A percentile compares a stretch with the other conserved stretches of the same genome.
Evolutionary conservation across 1,140 invertebrate species (phyloP).

Genomic region (Bombus cullumanus): DNA sequence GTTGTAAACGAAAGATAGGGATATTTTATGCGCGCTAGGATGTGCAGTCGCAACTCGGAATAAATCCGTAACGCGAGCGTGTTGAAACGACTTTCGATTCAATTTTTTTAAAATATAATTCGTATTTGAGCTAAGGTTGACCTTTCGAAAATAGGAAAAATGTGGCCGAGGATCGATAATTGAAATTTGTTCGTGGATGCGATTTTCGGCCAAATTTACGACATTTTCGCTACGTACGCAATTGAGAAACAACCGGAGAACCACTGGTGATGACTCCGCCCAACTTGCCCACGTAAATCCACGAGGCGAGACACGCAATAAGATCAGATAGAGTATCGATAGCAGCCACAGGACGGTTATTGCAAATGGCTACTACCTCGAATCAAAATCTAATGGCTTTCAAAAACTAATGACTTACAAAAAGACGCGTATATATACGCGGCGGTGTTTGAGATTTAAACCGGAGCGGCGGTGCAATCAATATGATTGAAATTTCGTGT

Average conservation of each 20-base stretch:
- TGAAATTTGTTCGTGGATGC: rapidly evolving
- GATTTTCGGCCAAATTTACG: neutral
- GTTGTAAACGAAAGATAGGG: neutral
- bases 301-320: conserved; percentile 34
- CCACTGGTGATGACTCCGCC: conserved; percentile 42
- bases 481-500: conserved; percentile 15
- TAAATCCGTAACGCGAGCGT: neutral
- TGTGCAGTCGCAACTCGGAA: too few species aligned
- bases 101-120: neutral
- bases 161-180: too few species aligned
- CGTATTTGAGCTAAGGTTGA: too few species aligned
- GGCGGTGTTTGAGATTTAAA: neutral
- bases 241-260: conserved; percentile 6
- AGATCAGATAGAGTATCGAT: conserved; percentile 32
- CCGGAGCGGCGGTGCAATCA: neutral
- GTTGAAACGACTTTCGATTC: neutral
- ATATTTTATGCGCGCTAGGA: too few species aligned
- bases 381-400: conserved; percentile 49
- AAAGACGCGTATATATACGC: neutral
- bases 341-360: conserved; percentile 27
- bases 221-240: neutral
- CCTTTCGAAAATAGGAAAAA: too few species aligned
- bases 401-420: conserved; percentile 12
- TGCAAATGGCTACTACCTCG: conserved; percentile 12
- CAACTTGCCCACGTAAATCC: conserved; percentile 52